Conservation (phyloP, 2,113 vertebrate species). For the Siphamia tubifer region DNA sequence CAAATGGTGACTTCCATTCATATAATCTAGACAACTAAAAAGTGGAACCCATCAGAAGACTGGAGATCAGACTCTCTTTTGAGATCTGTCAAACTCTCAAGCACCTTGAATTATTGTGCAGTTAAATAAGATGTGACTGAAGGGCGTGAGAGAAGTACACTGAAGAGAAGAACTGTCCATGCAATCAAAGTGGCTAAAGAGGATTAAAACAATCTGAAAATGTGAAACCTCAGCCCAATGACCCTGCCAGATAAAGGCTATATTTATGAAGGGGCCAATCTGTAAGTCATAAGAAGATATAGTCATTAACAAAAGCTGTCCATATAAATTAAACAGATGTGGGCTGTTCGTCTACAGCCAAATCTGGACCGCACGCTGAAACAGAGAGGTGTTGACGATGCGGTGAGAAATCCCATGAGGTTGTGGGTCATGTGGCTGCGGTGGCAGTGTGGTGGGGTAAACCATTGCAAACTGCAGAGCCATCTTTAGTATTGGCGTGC, state of each 20-base stretch:
- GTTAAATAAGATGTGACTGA: conserved; percentile 40
- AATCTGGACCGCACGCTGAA: conserved; percentile 22
- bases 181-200: conserved; percentile 12
- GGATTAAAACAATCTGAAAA: conserved; percentile 26
- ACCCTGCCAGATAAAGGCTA: conserved; percentile 9
- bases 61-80: conserved; percentile 12
- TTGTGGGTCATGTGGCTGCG: conserved; percentile 32
- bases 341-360: conserved; percentile 1
- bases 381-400: conserved; percentile 47
- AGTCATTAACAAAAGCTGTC: neutral
- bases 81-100: conserved; percentile 14
- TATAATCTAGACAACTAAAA: conserved; percentile 27
- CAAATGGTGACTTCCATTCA: conserved; percentile 35
- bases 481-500: conserved; percentile 5
- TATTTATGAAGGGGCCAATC: conserved; percentile 3
- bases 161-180: conserved; percentile 14
- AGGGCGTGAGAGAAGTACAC: conserved; percentile 3
- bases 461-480: conserved; percentile 16
- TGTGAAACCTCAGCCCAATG: neutral
- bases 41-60: conserved; percentile 26
- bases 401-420: conserved; percentile 32
- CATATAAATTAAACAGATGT: conserved; percentile 18
- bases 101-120: conserved; percentile 21
- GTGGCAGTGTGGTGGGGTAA: conserved; percentile 27
- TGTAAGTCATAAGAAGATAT: neutral